Evolutionary conservation across 2,888 invertebrate species (phyloP), one percentile per base, ranked within the genome.

Genomic region (Rhingia campestris): DNA sequence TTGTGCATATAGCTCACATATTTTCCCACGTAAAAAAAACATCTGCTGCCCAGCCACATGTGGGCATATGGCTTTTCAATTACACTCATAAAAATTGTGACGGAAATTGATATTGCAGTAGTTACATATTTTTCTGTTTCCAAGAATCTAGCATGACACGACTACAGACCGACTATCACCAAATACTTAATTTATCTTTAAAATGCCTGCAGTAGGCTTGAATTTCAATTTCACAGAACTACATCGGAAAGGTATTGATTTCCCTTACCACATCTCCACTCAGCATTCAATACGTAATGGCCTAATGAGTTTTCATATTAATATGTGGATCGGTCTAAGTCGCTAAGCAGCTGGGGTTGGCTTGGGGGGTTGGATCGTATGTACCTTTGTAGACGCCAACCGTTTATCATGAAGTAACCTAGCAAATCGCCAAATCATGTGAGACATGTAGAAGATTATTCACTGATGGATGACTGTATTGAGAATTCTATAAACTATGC

Each of bases 391-490:
- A 76, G 47, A 81, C 47, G 43, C n/a, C 45, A 72, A 76, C 41
- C 54, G 66, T 61, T 81, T 76, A 81, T 81, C 66, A 69, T 67
- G 43, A 72, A 76, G 43, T 66, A 66, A 45, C 14, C 54, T 37
- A 37, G 63, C 43, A 49, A 77, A 77, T 70, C 66, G 59, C 53
- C 58, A 63, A 64, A 63, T 72, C 72, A 76, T 39, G 75, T 72
- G 64, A 72, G 76, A 59, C 81, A 75, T 74, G 32, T 45, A 51
- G 37, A 81, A 59, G 45, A 75, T 81, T 75, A 69, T 58, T 75
- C 63, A 82, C 61, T 63, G 72, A 69, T 53, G 70, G 59, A 56
- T 81, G 75, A 75, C 53, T 77, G 47, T 49, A 47, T 30, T 51
- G 76, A 33, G 66, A 73, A 49, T 58, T 67, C 54, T 67, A 54